Evolutionary conservation across 2,797 vertebrate genomes (phyloP), one percentile per base, ranked within the genome.

Genomic region (Sebastes cheni): DNA sequence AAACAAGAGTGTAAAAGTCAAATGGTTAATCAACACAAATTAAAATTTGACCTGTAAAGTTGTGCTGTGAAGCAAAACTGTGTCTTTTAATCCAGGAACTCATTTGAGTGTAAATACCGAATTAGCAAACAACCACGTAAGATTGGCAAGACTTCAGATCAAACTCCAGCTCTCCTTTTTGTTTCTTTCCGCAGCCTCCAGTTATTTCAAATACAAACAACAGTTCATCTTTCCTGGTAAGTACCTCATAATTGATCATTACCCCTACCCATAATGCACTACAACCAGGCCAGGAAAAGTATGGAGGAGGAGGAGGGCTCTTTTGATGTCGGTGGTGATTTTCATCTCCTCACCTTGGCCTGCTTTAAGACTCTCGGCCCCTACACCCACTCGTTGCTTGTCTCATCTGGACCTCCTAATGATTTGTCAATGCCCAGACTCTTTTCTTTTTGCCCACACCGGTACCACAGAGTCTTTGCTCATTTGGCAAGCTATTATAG

Each of bases 141-240:
- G 7, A 25, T 42, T 67, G 14, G 32, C 58, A 72, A 64, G 27
- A 66, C 77, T 65, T 79, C 27, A 68, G 23, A 59, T 80, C 29
- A 80, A 70, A 84, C 68, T 77, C 59, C 8, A 46, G 60, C 52
- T 89, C 58, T 84, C 32, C 29, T 83, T 91, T 52, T 52, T 87
- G 50, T 89, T 74, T 92, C 75, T 91, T 71, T 94, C 89, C 32
- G 80, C 93, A 99, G 99, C 97, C 36, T 97, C 98, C 91, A 98
- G 99, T 94, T 99, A 99, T 92, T 99, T 98, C 95, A 99, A 99
- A 92, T 99, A 98, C 95, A 99, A 99, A 91, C 99, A 99, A 82
- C 98, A 99, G 94, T 99, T 99, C 96, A 99, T 99, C 93, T 99
- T 99, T 90, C 99, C 99, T 90, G 99, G 99, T 99, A 88, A 95